Conservation (phyloP, 2,797 vertebrate species). For the Hozukius guyotensis region DNA sequence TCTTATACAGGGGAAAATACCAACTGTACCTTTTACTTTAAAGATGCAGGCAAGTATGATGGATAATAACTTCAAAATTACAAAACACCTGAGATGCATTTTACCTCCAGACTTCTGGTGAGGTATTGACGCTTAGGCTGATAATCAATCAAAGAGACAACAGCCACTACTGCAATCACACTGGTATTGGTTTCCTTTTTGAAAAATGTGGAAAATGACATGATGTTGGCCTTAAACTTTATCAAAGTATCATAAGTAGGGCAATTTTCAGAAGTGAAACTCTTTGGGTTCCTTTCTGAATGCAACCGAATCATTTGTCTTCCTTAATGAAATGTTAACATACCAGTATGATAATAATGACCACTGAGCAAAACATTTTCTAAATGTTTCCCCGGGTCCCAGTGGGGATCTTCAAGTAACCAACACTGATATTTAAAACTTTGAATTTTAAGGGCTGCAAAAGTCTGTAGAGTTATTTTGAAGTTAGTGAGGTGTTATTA, state of each 20-base stretch:
- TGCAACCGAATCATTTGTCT: neutral
- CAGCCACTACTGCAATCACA: conserved; percentile 24
- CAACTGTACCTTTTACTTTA: neutral
- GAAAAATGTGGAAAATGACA: conserved; percentile 35
- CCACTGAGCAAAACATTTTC: neutral
- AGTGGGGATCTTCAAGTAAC: neutral
- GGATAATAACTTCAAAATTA: conserved; percentile 38
- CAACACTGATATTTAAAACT: neutral
- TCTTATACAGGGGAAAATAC: neutral
- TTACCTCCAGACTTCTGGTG: conserved; percentile 28
- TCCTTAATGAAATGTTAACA: neutral
- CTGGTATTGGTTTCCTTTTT: conserved; percentile 31
- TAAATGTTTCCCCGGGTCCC: neutral
- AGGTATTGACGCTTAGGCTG: conserved; percentile 21
- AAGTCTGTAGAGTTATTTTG: no score
- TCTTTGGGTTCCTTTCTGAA: neutral
- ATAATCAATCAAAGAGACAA: conserved; percentile 62
- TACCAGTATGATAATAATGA: neutral
- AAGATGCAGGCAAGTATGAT: conserved; percentile 16
- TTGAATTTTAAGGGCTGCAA: neutral
- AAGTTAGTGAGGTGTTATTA: no score
- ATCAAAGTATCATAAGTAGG: conserved; percentile 18
- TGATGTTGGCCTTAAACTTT: conserved; percentile 22
- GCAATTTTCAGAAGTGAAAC: conserved; percentile 11
- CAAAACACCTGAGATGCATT: conserved; percentile 27